These are phyloP conservation scores for Chelonus insularis DNA, from an alignment of 1,140 invertebrate species.

Conservation along the genomic window DNA sequence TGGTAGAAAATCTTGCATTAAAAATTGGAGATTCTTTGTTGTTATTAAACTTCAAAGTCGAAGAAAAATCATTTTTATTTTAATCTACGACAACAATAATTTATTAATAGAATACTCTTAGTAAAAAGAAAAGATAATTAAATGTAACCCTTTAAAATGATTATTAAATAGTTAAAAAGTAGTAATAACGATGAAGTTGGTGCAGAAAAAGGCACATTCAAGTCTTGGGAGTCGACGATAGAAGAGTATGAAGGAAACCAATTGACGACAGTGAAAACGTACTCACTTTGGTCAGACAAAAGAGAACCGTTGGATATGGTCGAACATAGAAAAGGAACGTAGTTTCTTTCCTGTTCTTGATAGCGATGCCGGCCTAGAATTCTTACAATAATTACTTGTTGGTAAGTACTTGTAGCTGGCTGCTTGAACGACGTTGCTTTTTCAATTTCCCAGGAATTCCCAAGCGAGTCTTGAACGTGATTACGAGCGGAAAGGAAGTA, in stretches of 20 bases:
- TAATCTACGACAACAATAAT: too few species aligned
- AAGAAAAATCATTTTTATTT: too few species aligned
- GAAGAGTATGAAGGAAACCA: not conserved
- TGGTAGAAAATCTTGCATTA: too few species aligned
- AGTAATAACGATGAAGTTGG: too few species aligned
- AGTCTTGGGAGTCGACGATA: too few species aligned
- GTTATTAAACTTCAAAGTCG: too few species aligned
- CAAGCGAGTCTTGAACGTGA: constrained; percentile 14
- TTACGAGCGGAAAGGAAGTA: constrained; percentile 14
- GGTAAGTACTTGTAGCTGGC: constrained; percentile 25
- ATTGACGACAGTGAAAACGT: constrained; percentile 4
- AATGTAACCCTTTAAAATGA: too few species aligned
- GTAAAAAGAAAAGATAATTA: too few species aligned
- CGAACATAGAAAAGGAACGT: constrained; percentile 15
- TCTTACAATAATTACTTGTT: constrained; percentile 31
- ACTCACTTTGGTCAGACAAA: constrained; percentile 27
- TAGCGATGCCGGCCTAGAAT: not conserved
- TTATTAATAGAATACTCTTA: too few species aligned
- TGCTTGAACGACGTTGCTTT: constrained; percentile 16
- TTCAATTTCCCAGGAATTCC: constrained; percentile 23
- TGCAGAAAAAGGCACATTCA: too few species aligned
- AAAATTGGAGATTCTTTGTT: too few species aligned
- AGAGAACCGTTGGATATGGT: constrained; percentile 31
- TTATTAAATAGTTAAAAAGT: too few species aligned
- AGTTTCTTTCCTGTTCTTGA: not conserved